Evolutionary conservation across 2,797 vertebrate species (phyloP), one percentile per base, ranked within the genome.

Genomic region (Acrossocheilus wenchowensis): DNA sequence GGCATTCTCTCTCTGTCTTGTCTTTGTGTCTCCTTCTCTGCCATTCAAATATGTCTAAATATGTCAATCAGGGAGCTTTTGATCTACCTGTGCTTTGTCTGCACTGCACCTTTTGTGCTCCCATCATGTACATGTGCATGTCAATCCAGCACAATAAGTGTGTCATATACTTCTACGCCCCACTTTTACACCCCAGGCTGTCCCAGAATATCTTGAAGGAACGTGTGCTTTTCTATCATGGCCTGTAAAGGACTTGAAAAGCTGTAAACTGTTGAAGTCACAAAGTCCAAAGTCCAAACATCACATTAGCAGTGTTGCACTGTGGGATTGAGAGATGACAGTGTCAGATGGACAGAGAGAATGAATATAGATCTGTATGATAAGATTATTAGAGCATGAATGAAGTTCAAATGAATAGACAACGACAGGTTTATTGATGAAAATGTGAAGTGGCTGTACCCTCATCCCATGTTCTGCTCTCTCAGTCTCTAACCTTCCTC

Each of bases 11-110:
- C 43, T 79, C 23, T 78, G 43, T 77, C 81, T 75, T n/a, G 21
- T 69, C 34, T 36, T 64, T 86, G 77, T 84, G 73, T 45, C 62
- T 36, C 39, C 57, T 74, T 21, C 82, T 69, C 30, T 39, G 23
- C 45, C 19, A 50, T 48, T 30, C 43, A 11, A 36, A 2, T 60
- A 54, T 43, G 30, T 30, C 30, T 57, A 74, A 79, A 71, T 72
- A 52, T 85, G 78, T 60, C 72, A 77, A 10, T 86, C 74, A 72
- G 36, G 57, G 36, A 36, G 73, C 86, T 74, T 86, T 74, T 84
- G 34, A 87, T 87, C 82, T 78, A 23, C 71, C 64, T 69, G 62
- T 60, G 68, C 82, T 89, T 87, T 84, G 85, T 77, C 50, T 85
- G 72, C 72, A 39, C 43, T 6, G 15, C 30, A 21, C 81, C 26